Percentiles rank a stretch among this genome's conserved stretches.
phyloP scores from a whole-genome alignment of 2,888 invertebrate species.

The Ophion ventricosus region DNA sequence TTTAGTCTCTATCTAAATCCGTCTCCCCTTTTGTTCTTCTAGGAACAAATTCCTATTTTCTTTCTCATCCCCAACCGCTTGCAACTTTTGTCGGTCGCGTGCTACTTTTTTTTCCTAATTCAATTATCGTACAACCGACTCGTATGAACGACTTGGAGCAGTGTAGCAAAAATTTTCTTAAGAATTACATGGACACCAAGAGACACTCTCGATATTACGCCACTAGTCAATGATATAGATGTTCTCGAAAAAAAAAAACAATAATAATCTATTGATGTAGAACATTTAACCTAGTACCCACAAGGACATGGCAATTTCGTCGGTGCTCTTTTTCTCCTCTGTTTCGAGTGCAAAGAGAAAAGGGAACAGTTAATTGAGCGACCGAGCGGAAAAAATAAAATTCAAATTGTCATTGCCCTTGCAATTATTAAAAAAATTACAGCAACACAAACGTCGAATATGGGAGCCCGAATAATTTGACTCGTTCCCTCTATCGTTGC shows the following conservation, averaged over 20 bases:
- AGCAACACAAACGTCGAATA: neutral
- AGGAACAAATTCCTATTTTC: slow-evolving; percentile 1
- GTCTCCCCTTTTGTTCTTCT: neutral
- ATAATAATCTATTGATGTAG: neutral
- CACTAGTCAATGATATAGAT: slow-evolving; percentile 8
- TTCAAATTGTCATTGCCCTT: neutral
- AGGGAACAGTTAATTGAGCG: slow-evolving; percentile 16
- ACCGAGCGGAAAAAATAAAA: slow-evolving; percentile 1
- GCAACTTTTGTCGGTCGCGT: neutral
- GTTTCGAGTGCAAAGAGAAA: neutral
- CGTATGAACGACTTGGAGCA: slow-evolving; percentile 53
- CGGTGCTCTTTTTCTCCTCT: slow-evolving; percentile 12
- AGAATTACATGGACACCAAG: slow-evolving; percentile 39
- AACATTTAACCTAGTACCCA: slow-evolving; percentile 36
- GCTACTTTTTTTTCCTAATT: slow-evolving; percentile 1
- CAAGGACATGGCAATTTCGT: slow-evolving; percentile 37
- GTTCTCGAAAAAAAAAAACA: slow-evolving; percentile 13
- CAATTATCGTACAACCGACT: slow-evolving; percentile 35
- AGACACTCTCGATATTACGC: slow-evolving; percentile 17
- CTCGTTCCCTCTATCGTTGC: neutral
- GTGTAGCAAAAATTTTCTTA: slow-evolving; percentile 54
- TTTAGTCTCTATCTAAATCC: slow-evolving; percentile 39
- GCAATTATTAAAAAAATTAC: neutral
- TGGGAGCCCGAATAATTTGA: neutral
- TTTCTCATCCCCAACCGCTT: neutral